These are phyloP conservation scores for Drosophila carrolli DNA, from an alignment of 1,140 invertebrate species.

Conservation along the genomic window DNA sequence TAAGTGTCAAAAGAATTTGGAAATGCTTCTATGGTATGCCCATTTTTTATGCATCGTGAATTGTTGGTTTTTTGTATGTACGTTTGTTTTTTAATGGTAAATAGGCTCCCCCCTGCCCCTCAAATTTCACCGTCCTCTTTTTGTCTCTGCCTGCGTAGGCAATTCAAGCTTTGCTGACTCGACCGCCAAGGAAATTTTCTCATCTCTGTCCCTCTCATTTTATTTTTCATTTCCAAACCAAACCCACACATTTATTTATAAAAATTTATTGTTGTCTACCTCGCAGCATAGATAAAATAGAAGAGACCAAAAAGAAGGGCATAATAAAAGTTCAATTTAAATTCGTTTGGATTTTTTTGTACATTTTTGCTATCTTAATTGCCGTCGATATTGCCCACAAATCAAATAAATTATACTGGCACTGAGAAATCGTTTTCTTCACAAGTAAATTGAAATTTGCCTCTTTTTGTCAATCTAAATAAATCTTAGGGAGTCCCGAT, in stretches of 20 bases:
- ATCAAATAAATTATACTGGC: conserved; percentile 53
- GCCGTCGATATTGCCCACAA: conserved; percentile 66
- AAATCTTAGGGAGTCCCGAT: conserved; percentile 11
- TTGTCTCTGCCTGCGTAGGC: conserved; percentile 62
- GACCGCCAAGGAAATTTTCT: conserved; percentile 49
- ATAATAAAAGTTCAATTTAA: conserved; percentile 69
- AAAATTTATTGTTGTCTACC: conserved; percentile 79
- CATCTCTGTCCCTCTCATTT: conserved; percentile 21
- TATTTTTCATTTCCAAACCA: conserved; percentile 42
- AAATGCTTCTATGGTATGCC: conserved; percentile 48
- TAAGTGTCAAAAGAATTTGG: conserved; percentile 83
- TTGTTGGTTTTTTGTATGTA: conserved; percentile 39
- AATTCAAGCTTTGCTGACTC: conserved; percentile 74
- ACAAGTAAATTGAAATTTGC: conserved; percentile 33
- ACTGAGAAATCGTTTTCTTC: conserved; percentile 5
- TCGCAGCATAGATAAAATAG: conserved; percentile 69
- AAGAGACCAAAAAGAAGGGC: conserved; percentile 10
- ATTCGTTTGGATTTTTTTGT: conserved; percentile 45
- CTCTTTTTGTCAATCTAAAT: conserved; percentile 31
- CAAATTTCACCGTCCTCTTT: conserved; percentile 5
- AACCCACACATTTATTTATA: conserved; percentile 59
- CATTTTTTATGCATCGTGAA: conserved; percentile 76
- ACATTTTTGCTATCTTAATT: conserved; percentile 51
- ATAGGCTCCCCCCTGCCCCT: conserved; percentile 14
- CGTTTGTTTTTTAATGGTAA: conserved; percentile 71